A percentile compares a stretch with the other conserved stretches of the same genome.
Evolutionary conservation across 2,113 vertebrate genomes (phyloP).

Genomic region (Puma concolor): DNA sequence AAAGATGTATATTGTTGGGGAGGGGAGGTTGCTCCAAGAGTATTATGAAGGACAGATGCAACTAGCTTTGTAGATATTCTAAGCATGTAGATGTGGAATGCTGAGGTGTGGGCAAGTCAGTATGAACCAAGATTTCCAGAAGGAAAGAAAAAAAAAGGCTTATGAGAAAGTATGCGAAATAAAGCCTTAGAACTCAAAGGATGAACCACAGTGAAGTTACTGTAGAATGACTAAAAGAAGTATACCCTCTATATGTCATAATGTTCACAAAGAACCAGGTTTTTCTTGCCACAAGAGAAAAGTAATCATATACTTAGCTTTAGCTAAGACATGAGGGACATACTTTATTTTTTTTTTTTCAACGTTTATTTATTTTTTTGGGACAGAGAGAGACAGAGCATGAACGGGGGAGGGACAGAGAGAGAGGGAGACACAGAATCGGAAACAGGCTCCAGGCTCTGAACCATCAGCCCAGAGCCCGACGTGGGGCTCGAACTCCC

Average conservation of each 20-base stretch:
- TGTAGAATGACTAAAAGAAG: neutral
- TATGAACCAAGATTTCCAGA: neutral
- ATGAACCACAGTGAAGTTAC: neutral
- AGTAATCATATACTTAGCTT: neutral
- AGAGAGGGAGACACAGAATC: too few relatives aligned
- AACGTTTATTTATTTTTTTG: too few relatives aligned
- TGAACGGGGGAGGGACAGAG: too few relatives aligned
- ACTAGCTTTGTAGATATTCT: neutral
- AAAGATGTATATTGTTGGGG: accelerated
- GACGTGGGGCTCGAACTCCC: too few relatives aligned
- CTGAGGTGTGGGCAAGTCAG: neutral
- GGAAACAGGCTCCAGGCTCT: too few relatives aligned
- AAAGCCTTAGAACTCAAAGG: neutral
- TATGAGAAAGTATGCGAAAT: neutral
- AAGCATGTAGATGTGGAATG: neutral
- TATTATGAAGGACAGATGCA: neutral
- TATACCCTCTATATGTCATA: too few relatives aligned
- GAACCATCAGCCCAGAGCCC: too few relatives aligned
- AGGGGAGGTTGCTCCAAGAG: neutral
- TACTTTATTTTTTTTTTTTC: neutral
- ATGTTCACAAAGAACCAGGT: neutral
- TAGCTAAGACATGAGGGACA: neutral
- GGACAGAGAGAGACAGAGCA: too few relatives aligned
- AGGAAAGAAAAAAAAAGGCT: neutral
- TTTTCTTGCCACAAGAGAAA: conserved; percentile 1